Conservation (phyloP, 2,797 vertebrate species). For the Jordanella pulchra region DNA sequence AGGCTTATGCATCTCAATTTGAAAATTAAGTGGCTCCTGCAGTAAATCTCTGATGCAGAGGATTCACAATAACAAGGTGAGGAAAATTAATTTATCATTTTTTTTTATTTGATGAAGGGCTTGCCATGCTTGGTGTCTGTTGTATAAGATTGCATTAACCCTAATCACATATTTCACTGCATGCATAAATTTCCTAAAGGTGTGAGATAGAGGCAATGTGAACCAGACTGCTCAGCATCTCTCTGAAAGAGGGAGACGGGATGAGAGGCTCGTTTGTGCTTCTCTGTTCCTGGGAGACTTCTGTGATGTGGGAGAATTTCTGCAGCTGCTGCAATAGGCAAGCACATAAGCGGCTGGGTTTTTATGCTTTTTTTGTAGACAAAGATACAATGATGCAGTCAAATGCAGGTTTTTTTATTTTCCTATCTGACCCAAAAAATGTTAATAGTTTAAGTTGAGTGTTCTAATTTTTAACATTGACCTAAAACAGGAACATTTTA, state of each 20-base stretch:
- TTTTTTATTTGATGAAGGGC: constrained; percentile 23
- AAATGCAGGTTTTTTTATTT: no score
- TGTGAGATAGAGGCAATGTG: constrained; percentile 26
- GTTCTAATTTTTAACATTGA: neutral
- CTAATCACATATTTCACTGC: constrained; percentile 55
- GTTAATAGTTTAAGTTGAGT: neutral
- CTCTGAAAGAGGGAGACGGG: constrained; percentile 12
- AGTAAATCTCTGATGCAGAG: constrained; percentile 41
- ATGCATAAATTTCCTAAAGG: constrained; percentile 52
- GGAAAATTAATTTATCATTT: constrained; percentile 23
- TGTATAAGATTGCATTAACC: constrained; percentile 55
- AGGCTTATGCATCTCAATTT: constrained; percentile 27
- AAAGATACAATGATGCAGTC: neutral
- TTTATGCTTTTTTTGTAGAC: constrained; percentile 14
- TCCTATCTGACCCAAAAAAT: neutral
- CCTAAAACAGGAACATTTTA: neutral
- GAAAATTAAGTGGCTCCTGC: constrained; percentile 35
- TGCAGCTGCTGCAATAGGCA: constrained; percentile 36
- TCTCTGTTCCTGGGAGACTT: constrained; percentile 28
- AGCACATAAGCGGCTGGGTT: constrained; percentile 17
- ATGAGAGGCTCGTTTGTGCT: constrained; percentile 37
- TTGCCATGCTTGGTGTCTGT: constrained; percentile 34
- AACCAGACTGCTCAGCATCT: constrained; percentile 13
- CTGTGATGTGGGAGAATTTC: constrained; percentile 24
- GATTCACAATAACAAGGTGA: constrained; percentile 47